Conservation (phyloP, 1,140 invertebrate genomes). For the Drosophila truncata region DNA sequence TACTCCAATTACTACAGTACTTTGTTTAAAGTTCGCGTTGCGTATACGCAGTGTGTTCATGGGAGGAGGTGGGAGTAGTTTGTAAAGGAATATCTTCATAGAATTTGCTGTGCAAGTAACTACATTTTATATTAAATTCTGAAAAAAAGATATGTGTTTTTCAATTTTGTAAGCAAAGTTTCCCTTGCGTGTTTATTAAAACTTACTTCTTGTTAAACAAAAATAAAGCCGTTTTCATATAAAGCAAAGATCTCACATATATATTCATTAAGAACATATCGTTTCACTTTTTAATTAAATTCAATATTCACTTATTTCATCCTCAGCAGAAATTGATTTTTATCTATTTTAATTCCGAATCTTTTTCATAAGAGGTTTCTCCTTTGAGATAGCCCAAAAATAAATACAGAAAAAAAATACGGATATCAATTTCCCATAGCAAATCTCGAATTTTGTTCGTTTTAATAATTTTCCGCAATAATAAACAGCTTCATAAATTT, state of each 20-base stretch:
- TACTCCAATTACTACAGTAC: conserved; percentile 9
- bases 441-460: neutral
- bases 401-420: neutral
- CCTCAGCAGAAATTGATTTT: neutral
- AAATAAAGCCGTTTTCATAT: neutral
- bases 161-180: neutral
- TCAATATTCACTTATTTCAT: neutral
- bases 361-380: neutral
- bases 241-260: neutral
- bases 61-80: no score
- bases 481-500: conserved; percentile 6
- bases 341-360: neutral
- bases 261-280: neutral
- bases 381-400: no score
- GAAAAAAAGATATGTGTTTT: neutral
- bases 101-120: neutral
- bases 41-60: conserved; percentile 13
- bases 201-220: neutral
- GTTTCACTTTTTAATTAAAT: neutral
- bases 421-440: neutral
- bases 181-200: neutral
- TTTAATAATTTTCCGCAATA: neutral
- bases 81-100: neutral
- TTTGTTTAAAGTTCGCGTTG: conserved; percentile 9
- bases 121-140: neutral